A percentile compares a stretch with the other conserved stretches of the same genome.
phyloP scores from a whole-genome alignment of 2,113 vertebrate genomes.

The Guaruba guarouba region DNA sequence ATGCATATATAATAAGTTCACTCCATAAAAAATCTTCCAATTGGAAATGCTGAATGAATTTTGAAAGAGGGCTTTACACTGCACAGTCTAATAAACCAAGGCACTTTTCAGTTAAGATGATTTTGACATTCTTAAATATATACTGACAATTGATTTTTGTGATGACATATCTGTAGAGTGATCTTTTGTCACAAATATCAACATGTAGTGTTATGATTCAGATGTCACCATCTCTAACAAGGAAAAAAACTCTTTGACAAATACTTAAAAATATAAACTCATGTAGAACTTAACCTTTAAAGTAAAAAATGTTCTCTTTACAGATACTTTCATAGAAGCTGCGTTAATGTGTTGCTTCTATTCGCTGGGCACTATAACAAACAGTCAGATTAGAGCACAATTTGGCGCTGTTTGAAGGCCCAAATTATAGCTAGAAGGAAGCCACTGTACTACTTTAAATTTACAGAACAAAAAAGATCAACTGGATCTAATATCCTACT shows the following conservation, averaged over 20 bases:
- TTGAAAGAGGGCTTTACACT: background rate
- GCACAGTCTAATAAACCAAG: background rate
- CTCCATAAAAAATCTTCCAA: background rate
- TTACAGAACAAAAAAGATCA: slow-evolving; percentile 60
- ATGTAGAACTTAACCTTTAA: background rate
- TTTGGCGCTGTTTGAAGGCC: slow-evolving; percentile 42
- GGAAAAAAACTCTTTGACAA: background rate
- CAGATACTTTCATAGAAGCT: background rate
- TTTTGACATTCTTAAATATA: background rate
- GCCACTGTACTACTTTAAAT: slow-evolving; percentile 43
- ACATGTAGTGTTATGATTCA: background rate
- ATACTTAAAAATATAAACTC: background rate
- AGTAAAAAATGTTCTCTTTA: background rate
- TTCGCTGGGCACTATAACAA: slow-evolving; percentile 15
- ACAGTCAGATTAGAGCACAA: background rate
- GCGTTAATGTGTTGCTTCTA: slow-evolving; percentile 34
- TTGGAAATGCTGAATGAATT: background rate
- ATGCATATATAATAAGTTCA: background rate
- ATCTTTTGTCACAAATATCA: background rate
- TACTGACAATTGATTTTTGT: background rate
- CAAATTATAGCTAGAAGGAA: slow-evolving; percentile 46
- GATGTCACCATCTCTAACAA: background rate
- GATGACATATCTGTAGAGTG: background rate
- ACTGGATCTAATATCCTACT: background rate
- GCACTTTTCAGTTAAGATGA: background rate